phyloP scores from a whole-genome alignment of 2,797 vertebrate genomes.

The Yasuhikotakia modesta region DNA sequence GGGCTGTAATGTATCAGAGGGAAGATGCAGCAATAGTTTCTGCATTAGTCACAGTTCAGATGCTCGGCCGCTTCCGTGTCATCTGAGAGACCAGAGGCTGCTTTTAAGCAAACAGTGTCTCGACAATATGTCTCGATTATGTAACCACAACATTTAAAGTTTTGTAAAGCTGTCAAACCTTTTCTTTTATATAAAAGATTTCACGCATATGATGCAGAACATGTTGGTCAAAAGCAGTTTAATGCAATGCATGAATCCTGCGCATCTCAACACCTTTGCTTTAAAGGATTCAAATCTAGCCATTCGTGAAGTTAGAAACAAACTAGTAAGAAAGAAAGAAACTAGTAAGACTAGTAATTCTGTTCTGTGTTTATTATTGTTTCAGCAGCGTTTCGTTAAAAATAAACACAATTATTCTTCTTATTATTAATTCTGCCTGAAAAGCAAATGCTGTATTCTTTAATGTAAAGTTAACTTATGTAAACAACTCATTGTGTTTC shows the following conservation, averaged over 20 bases:
- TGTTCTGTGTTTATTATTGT: not conserved
- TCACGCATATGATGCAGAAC: not conserved
- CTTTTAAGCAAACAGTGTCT: not conserved
- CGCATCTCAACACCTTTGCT: too few relatives aligned
- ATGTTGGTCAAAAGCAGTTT: not conserved
- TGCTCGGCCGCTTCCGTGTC: not conserved
- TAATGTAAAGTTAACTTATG: too few relatives aligned
- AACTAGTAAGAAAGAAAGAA: too few relatives aligned
- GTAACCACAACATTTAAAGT: not conserved
- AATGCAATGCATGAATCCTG: not conserved
- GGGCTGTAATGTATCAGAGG: not conserved
- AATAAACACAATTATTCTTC: rapidly evolving
- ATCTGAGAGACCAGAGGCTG: not conserved
- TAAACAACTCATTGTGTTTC: too few relatives aligned
- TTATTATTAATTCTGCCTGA: not conserved
- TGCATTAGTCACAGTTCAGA: too few relatives aligned
- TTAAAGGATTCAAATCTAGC: too few relatives aligned
- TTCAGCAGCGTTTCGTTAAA: not conserved
- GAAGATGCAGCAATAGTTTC: not conserved
- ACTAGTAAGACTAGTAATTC: too few relatives aligned
- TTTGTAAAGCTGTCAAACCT: not conserved
- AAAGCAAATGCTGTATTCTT: too few relatives aligned
- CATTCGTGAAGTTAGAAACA: too few relatives aligned
- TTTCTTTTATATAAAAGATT: too few relatives aligned
- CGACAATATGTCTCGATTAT: not conserved